phyloP scores from a whole-genome alignment of 2,888 invertebrate genomes.

The Tetranychus truncatus region DNA sequence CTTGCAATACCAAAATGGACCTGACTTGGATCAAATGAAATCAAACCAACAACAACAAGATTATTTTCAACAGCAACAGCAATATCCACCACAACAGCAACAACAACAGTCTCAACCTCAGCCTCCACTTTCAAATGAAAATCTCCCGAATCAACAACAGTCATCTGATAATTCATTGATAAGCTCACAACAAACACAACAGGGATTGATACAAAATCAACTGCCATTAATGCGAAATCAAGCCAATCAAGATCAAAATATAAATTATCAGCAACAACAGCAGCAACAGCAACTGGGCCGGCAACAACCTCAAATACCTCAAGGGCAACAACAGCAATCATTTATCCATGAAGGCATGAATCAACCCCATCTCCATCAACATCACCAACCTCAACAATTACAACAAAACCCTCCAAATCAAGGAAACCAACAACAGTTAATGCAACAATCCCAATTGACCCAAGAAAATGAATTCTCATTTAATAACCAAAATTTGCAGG shows the following conservation, averaged over 20 bases:
- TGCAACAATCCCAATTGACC: slow-evolving; percentile 2
- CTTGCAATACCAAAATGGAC: not conserved
- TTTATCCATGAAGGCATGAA: not conserved
- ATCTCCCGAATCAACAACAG: not conserved
- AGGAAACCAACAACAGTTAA: not conserved
- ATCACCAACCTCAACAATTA: slow-evolving; percentile 13
- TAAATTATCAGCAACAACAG: slow-evolving; percentile 11
- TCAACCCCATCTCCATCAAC: slow-evolving; percentile 14
- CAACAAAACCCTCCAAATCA: not conserved
- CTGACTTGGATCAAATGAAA: not conserved
- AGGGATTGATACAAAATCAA: slow-evolving; percentile 1
- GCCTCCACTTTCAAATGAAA: not conserved
- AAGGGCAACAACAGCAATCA: slow-evolving; percentile 19
- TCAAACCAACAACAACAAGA: not conserved
- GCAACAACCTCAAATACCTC: slow-evolving; percentile 4
- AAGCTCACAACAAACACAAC: not conserved
- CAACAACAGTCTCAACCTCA: slow-evolving; percentile 17
- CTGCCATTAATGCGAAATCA: not conserved
- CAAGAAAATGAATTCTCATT: not conserved
- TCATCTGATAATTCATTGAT: not conserved
- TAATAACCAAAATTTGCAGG: not conserved
- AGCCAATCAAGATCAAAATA: slow-evolving; percentile 1
- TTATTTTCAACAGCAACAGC: slow-evolving; percentile 12
- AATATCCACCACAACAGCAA: slow-evolving; percentile 14
- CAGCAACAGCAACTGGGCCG: slow-evolving; percentile 15